A percentile compares a stretch with the other conserved stretches of the same genome.
Conservation (phyloP, 1,140 invertebrate species). For the Littorina saxatilis region DNA sequence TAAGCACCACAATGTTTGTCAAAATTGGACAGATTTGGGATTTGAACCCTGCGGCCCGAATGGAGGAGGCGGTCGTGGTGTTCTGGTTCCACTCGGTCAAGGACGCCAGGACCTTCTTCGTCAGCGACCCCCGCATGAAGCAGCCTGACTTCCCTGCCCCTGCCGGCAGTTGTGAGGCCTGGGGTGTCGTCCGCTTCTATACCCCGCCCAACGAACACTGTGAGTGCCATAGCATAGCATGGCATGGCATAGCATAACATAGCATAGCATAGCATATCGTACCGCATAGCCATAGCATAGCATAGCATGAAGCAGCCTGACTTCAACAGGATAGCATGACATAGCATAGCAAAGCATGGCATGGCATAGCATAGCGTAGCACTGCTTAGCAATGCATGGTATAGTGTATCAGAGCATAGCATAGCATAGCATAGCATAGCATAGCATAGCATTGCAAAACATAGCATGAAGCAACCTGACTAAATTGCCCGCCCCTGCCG, state of each 20-base stretch:
- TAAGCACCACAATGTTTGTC: neutral
- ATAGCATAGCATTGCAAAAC: too few relatives aligned
- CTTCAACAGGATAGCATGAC: too few relatives aligned
- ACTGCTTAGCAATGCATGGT: too few relatives aligned
- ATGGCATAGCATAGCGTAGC: too few relatives aligned
- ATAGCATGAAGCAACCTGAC: too few relatives aligned
- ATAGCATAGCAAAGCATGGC: too few relatives aligned
- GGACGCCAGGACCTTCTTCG: slow-evolving; percentile 47
- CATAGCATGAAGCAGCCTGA: neutral
- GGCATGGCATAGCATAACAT: too few relatives aligned
- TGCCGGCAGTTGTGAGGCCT: slow-evolving; percentile 48
- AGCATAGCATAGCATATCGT: too few relatives aligned
- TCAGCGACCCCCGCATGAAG: slow-evolving; percentile 47
- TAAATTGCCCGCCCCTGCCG: too few relatives aligned
- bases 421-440: too few relatives aligned
- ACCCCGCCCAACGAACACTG: slow-evolving; percentile 39
- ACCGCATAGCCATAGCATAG: neutral
- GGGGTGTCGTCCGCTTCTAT: slow-evolving; percentile 46
- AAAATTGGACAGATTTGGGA: slow-evolving; percentile 33
- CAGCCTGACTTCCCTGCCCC: slow-evolving; percentile 52
- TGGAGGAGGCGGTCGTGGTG: slow-evolving; percentile 45
- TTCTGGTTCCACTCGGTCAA: slow-evolving; percentile 42
- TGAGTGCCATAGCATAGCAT: slow-evolving; percentile 13
- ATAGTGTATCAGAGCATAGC: too few relatives aligned
- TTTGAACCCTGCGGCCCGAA: slow-evolving; percentile 18